Evolutionary conservation across 1,140 invertebrate species (phyloP).

Genomic region (Dryas iulia): DNA sequence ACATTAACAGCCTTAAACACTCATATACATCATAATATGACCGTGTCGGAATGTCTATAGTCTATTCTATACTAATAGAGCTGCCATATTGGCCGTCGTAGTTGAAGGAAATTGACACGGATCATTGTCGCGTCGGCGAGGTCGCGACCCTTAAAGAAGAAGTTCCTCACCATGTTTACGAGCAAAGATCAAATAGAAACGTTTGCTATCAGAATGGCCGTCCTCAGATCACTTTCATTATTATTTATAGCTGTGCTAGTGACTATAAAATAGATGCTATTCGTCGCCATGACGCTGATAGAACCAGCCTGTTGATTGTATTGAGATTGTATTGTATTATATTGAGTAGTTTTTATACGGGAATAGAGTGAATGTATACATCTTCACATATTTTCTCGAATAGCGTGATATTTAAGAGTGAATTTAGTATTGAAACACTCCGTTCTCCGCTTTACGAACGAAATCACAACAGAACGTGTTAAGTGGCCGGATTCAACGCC

Average conservation of each 20-base stretch:
- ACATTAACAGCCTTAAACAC: not conserved
- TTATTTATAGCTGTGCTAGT: constrained; percentile 23
- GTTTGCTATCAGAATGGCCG: constrained; percentile 31
- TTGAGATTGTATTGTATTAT: not conserved
- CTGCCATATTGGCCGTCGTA: constrained; percentile 8
- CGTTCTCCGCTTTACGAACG: too few species aligned
- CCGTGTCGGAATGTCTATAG: constrained; percentile 15
- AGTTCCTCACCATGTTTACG: constrained; percentile 25
- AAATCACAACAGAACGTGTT: too few species aligned
- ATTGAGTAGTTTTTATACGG: not conserved
- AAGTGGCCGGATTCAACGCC: too few species aligned
- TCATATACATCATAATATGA: not conserved
- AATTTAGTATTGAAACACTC: too few species aligned
- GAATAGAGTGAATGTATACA: too few species aligned
- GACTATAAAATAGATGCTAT: constrained; percentile 6
- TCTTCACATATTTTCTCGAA: too few species aligned
- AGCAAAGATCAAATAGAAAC: constrained; percentile 36
- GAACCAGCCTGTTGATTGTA: not conserved
- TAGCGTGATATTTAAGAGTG: too few species aligned
- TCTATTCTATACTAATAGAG: constrained; percentile 9
- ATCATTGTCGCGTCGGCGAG: constrained; percentile 20
- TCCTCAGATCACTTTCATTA: constrained; percentile 28
- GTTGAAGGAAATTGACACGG: constrained; percentile 26
- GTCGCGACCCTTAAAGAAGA: constrained; percentile 20
- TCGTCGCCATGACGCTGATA: not conserved